These are phyloP conservation scores for Penaeus japonicus DNA, from an alignment of 1,140 invertebrate species.

Conservation along the genomic window DNA sequence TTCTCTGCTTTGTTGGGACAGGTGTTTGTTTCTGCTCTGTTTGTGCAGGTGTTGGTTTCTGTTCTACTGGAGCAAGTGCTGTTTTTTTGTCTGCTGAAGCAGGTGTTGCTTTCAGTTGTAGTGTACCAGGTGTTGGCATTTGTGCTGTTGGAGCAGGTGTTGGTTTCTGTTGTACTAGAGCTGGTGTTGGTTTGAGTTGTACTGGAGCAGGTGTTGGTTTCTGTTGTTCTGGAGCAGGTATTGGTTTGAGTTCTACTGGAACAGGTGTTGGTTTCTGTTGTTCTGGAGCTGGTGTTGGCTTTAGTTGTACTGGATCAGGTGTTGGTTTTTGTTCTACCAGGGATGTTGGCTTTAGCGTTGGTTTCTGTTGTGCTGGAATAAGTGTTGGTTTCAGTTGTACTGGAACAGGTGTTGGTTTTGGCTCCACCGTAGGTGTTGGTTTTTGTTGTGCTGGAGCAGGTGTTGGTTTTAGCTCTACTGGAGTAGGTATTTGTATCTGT, in stretches of 20 bases:
- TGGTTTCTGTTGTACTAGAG: neutral
- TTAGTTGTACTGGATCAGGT: neutral
- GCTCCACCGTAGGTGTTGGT: neutral
- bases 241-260: neutral
- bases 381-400: constrained; percentile 7
- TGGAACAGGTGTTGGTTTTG: constrained; percentile 7
- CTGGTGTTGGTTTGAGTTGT: constrained; percentile 28
- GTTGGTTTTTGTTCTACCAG: constrained; percentile 2
- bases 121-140: neutral
- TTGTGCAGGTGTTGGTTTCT: neutral
- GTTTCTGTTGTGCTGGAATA: neutral
- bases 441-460: neutral
- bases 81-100: neutral
- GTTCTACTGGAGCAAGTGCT: neutral
- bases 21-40: neutral
- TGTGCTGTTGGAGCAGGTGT: neutral
- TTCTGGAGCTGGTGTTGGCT: neutral
- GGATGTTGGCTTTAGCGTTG: neutral
- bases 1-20: neutral
- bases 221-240: constrained; percentile 8
- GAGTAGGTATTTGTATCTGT: neutral
- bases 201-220: constrained; percentile 10
- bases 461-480: constrained; percentile 1
- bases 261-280: neutral
- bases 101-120: neutral